Conservation (phyloP, 2,888 invertebrate species). For the Nephrotoma appendiculata region DNA sequence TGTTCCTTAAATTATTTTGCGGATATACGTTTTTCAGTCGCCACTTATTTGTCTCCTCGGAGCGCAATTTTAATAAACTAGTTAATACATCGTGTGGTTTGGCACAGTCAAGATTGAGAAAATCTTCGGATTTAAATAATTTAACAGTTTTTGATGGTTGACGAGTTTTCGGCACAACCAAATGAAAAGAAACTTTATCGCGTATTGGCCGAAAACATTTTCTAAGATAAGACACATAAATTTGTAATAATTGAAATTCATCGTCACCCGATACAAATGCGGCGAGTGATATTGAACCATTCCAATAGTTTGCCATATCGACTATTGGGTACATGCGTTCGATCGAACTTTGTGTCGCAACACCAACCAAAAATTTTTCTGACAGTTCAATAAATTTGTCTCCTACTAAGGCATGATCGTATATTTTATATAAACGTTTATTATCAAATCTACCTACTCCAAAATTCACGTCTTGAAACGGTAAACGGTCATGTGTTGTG, state of each 20-base stretch:
- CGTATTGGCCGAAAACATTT: constrained; percentile 58
- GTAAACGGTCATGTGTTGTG: constrained; percentile 19
- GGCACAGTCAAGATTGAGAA: constrained; percentile 42
- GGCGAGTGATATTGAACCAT: constrained; percentile 71
- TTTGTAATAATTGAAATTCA: constrained; percentile 56
- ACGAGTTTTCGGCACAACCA: constrained; percentile 51
- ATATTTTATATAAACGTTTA: constrained; percentile 50
- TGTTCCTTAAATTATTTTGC: constrained; percentile 76
- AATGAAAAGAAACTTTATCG: constrained; percentile 59
- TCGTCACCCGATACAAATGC: constrained; percentile 65
- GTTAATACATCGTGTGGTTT: constrained; percentile 49
- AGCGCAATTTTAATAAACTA: constrained; percentile 42
- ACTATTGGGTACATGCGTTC: constrained; percentile 66
- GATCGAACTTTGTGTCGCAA: constrained; percentile 76
- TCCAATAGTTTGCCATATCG: constrained; percentile 69
- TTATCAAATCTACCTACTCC: constrained; percentile 62
- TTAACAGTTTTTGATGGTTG: constrained; percentile 22
- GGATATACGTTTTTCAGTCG: constrained; percentile 65
- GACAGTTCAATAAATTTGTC: constrained; percentile 46
- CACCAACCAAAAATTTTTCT: constrained; percentile 44
- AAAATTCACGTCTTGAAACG: constrained; percentile 45
- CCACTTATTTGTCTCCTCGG: constrained; percentile 54
- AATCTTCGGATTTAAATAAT: constrained; percentile 23
- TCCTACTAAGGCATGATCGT: constrained; percentile 58
- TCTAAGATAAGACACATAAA: constrained; percentile 60